Evolutionary conservation across 2,888 invertebrate species (phyloP), one percentile per base, ranked within the genome.

Genomic region (Nemurella pictetii): DNA sequence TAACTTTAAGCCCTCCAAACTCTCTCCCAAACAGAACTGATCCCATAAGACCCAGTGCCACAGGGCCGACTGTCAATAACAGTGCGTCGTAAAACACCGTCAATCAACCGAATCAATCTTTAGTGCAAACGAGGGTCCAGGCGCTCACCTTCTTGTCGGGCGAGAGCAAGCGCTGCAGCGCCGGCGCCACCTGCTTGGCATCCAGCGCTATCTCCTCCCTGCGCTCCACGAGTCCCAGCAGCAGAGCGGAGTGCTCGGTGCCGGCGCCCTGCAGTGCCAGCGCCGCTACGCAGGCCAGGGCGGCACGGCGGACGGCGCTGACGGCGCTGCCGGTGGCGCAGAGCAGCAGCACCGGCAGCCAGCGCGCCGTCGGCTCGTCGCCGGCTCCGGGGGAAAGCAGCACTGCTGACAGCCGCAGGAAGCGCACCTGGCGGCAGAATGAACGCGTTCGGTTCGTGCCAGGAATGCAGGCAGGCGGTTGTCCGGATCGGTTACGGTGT

Each of bases 161-260:
- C 0, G 92, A 93, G 0, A 95, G 87, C 84, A 94, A 90, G 15
- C 93, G 93, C 87, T 93, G 94, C 0, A 96, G 88, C 27, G 94
- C 90, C 73, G 95, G 90, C 0, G 93, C 91, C 26, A 95, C 89
- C 88, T 96, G 95, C 20, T 86, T 93, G 72, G 92, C 90, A 88
- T 96, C 96, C 86, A 95, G 89, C 32, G 92, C 87, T 74, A 96
- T 91, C 88, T 95, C 96, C 84, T 92, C 90, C 86, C 90, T 90
- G 77, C 93, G 92, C 3, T 88, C 87, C n/a, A 90, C 85, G 0
- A 94, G 86, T 20, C 55, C 85, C 15, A 28, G 55, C 12, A 88
- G 82, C 20, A 89, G 85, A 15, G 87, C 78, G 30, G 2, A 20
- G 9, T 20, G 15, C 55, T 55, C 20, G 55, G 20, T 20, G 55